Evolutionary conservation across 2,888 invertebrate genomes (phyloP).

Genomic region (Euplagia quadripunctaria): DNA sequence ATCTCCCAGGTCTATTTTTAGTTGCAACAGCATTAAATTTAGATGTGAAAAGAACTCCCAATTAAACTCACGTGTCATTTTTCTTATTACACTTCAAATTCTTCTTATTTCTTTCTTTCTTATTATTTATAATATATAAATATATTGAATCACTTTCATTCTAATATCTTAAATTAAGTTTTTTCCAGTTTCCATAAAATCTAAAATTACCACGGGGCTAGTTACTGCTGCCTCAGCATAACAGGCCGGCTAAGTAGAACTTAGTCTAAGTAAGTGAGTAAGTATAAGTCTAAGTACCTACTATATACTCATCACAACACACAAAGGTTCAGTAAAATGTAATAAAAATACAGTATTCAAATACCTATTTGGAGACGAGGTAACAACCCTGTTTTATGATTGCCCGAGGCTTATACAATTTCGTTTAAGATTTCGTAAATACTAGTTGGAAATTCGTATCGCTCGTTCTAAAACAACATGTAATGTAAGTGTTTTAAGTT

Average conservation of each 20-base stretch:
- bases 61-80: too few species aligned
- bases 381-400: not conserved
- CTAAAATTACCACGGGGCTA: not conserved
- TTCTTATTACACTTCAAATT: too few species aligned
- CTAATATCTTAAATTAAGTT: too few species aligned
- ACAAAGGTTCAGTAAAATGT: constrained; percentile 1
- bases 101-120: too few species aligned
- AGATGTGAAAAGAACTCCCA: too few species aligned
- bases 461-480: not conserved
- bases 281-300: too few species aligned
- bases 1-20: too few species aligned
- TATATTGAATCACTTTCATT: too few species aligned
- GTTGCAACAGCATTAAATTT: too few species aligned
- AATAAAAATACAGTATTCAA: constrained; percentile 3
- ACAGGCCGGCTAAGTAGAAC: not conserved
- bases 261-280: not conserved
- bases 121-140: too few species aligned
- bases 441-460: not conserved
- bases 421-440: constrained; percentile 19
- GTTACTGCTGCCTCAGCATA: not conserved
- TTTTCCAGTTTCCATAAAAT: too few species aligned
- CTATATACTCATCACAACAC: not conserved
- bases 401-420: constrained; percentile 31
- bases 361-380: constrained; percentile 1
- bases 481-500: not conserved